A percentile compares a stretch with the other conserved stretches of the same genome.
Conservation (phyloP, 2,797 vertebrate genomes). For the Chloroceryle inda region DNA sequence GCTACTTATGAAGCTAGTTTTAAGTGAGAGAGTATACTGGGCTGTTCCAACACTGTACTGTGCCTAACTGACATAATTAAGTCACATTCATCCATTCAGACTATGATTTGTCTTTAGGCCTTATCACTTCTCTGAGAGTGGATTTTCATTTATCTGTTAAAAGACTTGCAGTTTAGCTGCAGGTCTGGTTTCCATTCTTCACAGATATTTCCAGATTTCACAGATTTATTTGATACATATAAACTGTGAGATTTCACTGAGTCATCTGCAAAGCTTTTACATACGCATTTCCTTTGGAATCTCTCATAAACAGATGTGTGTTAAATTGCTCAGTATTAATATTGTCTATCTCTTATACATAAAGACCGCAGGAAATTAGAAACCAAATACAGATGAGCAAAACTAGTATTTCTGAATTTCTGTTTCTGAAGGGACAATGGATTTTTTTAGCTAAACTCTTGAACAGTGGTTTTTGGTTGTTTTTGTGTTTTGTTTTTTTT, state of each 20-base stretch:
- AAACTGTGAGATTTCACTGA: not conserved
- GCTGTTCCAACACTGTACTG: not conserved
- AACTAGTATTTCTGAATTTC: not conserved
- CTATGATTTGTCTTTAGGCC: not conserved
- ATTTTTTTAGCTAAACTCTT: not conserved
- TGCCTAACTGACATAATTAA: not conserved
- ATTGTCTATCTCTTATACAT: not conserved
- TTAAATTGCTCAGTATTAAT: slow-evolving; percentile 5
- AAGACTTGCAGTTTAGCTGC: not conserved
- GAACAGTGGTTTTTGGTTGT: not conserved
- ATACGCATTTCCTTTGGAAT: not conserved
- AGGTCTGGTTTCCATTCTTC: not conserved
- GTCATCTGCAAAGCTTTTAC: not conserved
- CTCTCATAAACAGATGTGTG: not conserved
- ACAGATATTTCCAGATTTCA: not conserved
- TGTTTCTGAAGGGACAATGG: not conserved
- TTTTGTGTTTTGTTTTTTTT: not conserved
- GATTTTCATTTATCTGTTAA: not conserved
- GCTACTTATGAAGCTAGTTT: not conserved
- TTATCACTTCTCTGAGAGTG: not conserved
- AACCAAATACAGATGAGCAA: not conserved
- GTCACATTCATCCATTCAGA: not conserved
- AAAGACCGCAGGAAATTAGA: not conserved
- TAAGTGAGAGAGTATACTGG: not conserved
- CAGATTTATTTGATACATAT: not conserved